Conservation (phyloP, 2,113 vertebrate genomes). For the Morone saxatilis region DNA sequence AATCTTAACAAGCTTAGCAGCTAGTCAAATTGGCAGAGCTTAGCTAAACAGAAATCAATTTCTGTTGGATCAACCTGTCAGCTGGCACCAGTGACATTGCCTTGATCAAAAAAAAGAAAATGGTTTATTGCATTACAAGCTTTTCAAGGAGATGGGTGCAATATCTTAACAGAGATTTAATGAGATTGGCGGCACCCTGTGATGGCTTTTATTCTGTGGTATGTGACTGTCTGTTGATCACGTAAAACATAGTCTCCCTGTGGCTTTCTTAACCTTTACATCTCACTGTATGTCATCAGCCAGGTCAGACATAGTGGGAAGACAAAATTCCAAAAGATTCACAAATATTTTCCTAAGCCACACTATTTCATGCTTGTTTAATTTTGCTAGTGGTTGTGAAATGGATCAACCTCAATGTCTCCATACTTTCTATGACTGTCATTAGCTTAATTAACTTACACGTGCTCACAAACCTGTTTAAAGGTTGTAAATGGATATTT, state of each 20-base stretch:
- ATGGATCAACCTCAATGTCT: slow-evolving; percentile 22
- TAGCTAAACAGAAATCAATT: slow-evolving; percentile 9
- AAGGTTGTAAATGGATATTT: slow-evolving; percentile 27
- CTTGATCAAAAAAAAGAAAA: slow-evolving; percentile 11
- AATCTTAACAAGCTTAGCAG: slow-evolving; percentile 23
- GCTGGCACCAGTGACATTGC: slow-evolving; percentile 56
- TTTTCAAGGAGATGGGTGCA: slow-evolving; percentile 37
- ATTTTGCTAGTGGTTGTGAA: slow-evolving; percentile 29
- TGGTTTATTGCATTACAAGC: slow-evolving; percentile 39
- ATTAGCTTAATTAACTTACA: slow-evolving; percentile 28
- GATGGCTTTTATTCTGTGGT: slow-evolving; percentile 25
- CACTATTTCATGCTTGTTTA: slow-evolving; percentile 31
- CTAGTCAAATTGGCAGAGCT: slow-evolving; percentile 38
- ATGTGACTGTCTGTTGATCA: slow-evolving; percentile 30
- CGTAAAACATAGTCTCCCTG: slow-evolving; percentile 1
- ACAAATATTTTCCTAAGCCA: slow-evolving; percentile 12
- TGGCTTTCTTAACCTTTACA: slow-evolving; percentile 40
- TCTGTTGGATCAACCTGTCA: slow-evolving; percentile 32
- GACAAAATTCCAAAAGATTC: slow-evolving; percentile 39
- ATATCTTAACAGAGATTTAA: slow-evolving; percentile 38
- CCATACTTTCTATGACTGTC: slow-evolving; percentile 19
- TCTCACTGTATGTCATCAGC: slow-evolving; percentile 28
- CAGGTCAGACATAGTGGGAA: background rate
- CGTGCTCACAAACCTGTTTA: slow-evolving; percentile 44
- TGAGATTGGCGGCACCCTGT: background rate